Evolutionary conservation across 2,888 invertebrate genomes (phyloP).

Genomic region (Hirudinaria manillensis): DNA sequence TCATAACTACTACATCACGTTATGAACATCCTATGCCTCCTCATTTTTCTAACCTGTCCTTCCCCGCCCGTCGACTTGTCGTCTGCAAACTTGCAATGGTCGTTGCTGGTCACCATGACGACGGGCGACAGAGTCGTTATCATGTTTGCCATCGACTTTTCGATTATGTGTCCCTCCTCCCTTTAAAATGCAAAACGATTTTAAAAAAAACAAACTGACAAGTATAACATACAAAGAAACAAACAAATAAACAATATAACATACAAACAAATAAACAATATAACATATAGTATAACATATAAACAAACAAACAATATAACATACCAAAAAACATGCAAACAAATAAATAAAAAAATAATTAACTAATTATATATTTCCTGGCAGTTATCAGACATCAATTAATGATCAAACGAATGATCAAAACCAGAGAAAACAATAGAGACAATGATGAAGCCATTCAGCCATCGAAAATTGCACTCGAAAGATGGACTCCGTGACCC

Average conservation of each 20-base stretch:
- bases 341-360: not conserved
- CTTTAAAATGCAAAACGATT: not conserved
- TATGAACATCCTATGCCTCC: too few relatives aligned
- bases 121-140: conserved; percentile 19
- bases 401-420: not conserved
- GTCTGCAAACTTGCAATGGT: not conserved
- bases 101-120: conserved; percentile 24
- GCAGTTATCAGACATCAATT: not conserved
- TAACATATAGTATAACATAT: too few relatives aligned
- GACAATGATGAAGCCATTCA: not conserved
- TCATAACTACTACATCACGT: too few relatives aligned
- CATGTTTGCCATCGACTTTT: not conserved
- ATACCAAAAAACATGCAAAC: not conserved
- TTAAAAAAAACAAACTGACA: not conserved
- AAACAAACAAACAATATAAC: too few relatives aligned
- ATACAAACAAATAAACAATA: too few relatives aligned
- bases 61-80: not conserved
- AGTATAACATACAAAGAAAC: not conserved
- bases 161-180: conserved; percentile 8
- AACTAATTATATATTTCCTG: not conserved
- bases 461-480: not conserved
- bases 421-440: not conserved
- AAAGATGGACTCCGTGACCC: not conserved
- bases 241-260: too few relatives aligned
- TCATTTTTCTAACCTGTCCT: not conserved